Base-by-base conservation (phyloP, 2,113 vertebrate genomes). In the Rattus norvegicus region DNA sequence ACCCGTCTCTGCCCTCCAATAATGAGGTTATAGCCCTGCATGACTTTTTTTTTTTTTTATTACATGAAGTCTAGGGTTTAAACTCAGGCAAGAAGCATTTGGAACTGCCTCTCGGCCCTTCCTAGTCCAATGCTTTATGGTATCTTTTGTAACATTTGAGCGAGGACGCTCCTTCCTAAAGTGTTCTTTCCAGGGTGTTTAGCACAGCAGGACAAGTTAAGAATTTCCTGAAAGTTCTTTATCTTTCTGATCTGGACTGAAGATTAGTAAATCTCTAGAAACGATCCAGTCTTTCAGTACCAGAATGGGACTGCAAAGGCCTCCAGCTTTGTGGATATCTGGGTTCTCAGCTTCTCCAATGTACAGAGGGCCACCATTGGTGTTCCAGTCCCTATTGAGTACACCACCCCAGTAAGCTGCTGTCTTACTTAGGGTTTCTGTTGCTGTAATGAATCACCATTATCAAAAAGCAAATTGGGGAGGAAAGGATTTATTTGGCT, bases 111-210 rank as follows among this genome's bases (percentile, higher is more conserved):
- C 59, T 24, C 81, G 43, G 26, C 13, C 14, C n/a, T 84, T 84
- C 59, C n/a, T 30, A 63, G 63, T 56, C 7, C 52, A 56, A 12
- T 69, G 28, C 36, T 96, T 84, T 93, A 54, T 75, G 76, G 63
- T 69, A 88, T 93, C 63, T 69, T 92, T 95, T 77, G 43, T 90
- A 93, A 94, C 88, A 92, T 73, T 93, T 96, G 88, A 77, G 43
- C 24, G 12, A 88, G 9, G n/a, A 80, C 24, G 94, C 63, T 96
- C 83, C 93, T 96, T 94, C 85, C 59, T 90, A 30, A 93, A 88
- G 3, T 77, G 20, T 92, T 95, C 69, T 26, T 93, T 86, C 39
- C 26, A 90, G 9, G 65, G 4, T 73, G 36, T 90, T 93, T 94
- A 95, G 85, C 72, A 87, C 52, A 80, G 16, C 52, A 26, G 22